These are phyloP conservation scores for Erethizon dorsatum DNA, from an alignment of 2,797 vertebrate genomes.

Conservation along the genomic window DNA sequence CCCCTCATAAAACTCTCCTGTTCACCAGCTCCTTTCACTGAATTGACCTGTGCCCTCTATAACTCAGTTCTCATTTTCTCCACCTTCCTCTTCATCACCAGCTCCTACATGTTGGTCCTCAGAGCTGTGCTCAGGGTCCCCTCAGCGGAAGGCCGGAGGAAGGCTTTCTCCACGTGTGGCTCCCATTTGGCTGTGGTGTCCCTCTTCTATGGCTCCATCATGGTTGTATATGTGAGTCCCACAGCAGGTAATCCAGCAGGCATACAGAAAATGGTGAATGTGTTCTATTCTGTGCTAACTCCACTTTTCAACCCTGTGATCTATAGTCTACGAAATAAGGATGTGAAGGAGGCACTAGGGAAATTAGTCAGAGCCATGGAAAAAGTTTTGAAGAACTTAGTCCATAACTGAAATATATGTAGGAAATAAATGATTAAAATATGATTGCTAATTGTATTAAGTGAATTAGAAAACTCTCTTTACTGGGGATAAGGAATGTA, in stretches of 20 bases:
- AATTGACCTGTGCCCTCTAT: constrained; percentile 68
- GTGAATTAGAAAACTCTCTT: background rate
- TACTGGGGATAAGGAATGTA: rapidly evolving
- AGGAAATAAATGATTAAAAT: background rate
- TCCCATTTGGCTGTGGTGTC: background rate
- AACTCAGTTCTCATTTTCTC: constrained; percentile 81
- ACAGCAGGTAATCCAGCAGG: constrained; percentile 50
- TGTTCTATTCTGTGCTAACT: constrained; percentile 80
- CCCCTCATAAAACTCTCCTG: constrained; percentile 75
- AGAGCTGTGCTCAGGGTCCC: constrained; percentile 75
- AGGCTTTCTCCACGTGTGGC: constrained; percentile 74
- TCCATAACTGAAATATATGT: background rate
- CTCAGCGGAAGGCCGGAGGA: constrained; percentile 56
- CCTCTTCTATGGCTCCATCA: constrained; percentile 60
- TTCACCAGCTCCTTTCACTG: constrained; percentile 54
- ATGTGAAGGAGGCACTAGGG: constrained; percentile 76
- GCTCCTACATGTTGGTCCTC: constrained; percentile 70
- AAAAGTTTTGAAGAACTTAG: background rate
- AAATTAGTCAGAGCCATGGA: constrained; percentile 37
- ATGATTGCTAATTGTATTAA: background rate
- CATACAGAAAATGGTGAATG: constrained; percentile 75
- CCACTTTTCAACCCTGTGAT: constrained; percentile 77
- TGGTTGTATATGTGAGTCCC: constrained; percentile 73
- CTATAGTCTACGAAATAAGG: constrained; percentile 76
- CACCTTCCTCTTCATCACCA: constrained; percentile 76